A percentile compares a stretch with the other conserved stretches of the same genome.
These are phyloP conservation scores for Mormoops blainvillei DNA, from an alignment of 2,113 vertebrate genomes.

Conservation along the genomic window DNA sequence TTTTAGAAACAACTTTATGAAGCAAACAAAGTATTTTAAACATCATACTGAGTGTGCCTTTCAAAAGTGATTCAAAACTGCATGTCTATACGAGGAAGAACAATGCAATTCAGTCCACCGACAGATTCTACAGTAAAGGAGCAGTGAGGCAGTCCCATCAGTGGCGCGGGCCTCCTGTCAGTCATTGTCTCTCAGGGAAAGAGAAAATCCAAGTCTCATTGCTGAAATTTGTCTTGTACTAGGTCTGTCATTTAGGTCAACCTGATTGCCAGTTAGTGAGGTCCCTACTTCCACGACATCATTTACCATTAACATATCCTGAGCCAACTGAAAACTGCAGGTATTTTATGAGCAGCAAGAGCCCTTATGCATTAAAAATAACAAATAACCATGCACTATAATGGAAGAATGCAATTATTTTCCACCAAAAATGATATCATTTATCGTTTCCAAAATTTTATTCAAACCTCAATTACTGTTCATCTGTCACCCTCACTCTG, in stretches of 20 bases:
- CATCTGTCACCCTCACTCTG: conserved; percentile 59
- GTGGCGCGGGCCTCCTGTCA: background rate
- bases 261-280: background rate
- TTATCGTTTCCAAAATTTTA: conserved; percentile 62
- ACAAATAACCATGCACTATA: background rate
- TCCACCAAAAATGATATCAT: conserved; percentile 37
- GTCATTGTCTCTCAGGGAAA: background rate
- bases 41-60: background rate
- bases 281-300: background rate
- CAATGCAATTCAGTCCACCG: background rate
- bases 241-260: background rate
- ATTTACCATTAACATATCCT: background rate
- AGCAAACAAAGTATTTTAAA: conserved; percentile 26
- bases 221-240: background rate
- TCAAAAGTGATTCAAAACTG: background rate
- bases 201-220: background rate
- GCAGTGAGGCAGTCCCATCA: background rate
- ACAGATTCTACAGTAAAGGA: background rate
- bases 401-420: conserved; percentile 45
- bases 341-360: background rate
- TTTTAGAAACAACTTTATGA: conserved; percentile 38
- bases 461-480: conserved; percentile 63
- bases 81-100: background rate
- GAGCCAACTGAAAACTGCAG: background rate
- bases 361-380: background rate